Percentiles rank a stretch among this genome's conserved stretches.
Conservation (phyloP, 2,888 invertebrate genomes). For the Escarpia spicata region DNA sequence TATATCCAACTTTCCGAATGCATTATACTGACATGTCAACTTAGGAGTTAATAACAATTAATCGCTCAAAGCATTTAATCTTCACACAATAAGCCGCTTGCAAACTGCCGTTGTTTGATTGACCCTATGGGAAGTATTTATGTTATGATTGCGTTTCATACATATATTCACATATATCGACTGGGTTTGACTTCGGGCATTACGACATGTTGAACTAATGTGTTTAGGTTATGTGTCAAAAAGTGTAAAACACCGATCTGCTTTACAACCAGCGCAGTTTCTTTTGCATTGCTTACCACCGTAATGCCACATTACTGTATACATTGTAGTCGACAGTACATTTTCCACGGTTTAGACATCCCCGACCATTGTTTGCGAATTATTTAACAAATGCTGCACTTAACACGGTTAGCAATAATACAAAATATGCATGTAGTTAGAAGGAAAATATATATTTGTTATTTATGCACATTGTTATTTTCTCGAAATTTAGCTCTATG, state of each 20-base stretch:
- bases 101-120: background rate
- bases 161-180: background rate
- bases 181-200: background rate
- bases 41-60: background rate
- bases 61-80: background rate
- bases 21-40: background rate
- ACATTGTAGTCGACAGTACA: background rate
- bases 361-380: background rate
- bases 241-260: background rate
- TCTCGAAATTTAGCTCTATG: background rate
- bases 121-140: background rate
- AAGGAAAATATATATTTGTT: background rate
- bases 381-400: background rate
- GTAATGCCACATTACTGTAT: background rate
- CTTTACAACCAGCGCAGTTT: background rate
- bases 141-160: background rate
- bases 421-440: constrained; percentile 10
- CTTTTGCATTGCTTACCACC: background rate
- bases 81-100: background rate
- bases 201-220: background rate
- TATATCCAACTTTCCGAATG: background rate
- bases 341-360: background rate
- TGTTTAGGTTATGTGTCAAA: background rate
- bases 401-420: background rate
- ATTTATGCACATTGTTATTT: background rate